phyloP scores from a whole-genome alignment of 2,888 invertebrate genomes.

The Sturmia bella region DNA sequence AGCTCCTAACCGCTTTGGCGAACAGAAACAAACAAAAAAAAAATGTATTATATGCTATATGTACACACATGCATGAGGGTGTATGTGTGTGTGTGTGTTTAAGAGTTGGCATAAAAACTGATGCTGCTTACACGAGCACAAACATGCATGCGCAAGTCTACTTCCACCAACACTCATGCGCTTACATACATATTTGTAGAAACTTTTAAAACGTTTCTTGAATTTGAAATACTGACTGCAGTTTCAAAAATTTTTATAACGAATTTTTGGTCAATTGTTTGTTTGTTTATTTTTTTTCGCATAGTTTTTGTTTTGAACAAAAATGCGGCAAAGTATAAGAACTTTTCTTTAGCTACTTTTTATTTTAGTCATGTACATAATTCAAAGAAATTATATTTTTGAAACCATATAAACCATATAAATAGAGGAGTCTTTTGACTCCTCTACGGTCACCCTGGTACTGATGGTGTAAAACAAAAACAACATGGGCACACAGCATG shows the following conservation, averaged over 20 bases:
- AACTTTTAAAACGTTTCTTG: background rate
- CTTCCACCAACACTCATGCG: too few species aligned
- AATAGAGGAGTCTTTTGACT: too few species aligned
- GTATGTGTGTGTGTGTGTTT: background rate
- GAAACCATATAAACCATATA: too few species aligned
- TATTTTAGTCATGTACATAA: background rate
- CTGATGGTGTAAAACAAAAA: too few species aligned
- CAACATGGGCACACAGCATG: too few species aligned
- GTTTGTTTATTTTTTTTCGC: background rate
- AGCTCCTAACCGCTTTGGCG: constrained; percentile 18
- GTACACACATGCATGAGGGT: too few species aligned
- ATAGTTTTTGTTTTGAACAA: background rate
- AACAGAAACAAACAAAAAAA: constrained; percentile 11
- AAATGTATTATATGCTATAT: too few species aligned
- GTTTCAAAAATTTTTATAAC: constrained; percentile 55
- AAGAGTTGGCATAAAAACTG: constrained; percentile 7
- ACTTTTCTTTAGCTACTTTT: background rate
- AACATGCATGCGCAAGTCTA: background rate
- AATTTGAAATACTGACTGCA: constrained; percentile 12
- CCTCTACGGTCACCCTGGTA: too few species aligned
- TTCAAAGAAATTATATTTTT: too few species aligned
- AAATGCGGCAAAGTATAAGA: constrained; percentile 7
- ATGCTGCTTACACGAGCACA: constrained; percentile 16
- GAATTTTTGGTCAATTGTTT: constrained; percentile 59
- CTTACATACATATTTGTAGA: background rate